phyloP scores from a whole-genome alignment of 2,888 invertebrate genomes.

The Sinopyrophorus schimmeli region DNA sequence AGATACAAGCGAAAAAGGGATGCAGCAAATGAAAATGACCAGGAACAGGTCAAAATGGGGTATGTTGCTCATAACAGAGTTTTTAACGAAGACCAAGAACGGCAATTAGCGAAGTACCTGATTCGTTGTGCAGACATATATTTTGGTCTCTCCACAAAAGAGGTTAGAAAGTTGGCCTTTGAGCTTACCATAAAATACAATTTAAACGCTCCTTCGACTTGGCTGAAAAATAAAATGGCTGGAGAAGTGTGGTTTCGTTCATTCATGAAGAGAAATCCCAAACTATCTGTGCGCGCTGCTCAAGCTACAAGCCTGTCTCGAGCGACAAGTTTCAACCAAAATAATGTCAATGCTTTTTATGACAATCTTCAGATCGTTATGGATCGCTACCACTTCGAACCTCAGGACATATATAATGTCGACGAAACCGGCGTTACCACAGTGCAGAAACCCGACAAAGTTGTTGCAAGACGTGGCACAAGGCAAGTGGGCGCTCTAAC shows the following conservation, averaged over 20 bases:
- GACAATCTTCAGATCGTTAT: too few relatives aligned
- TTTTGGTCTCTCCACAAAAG: conserved; percentile 7
- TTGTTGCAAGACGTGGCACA: conserved; percentile 46
- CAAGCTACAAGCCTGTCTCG: conserved; percentile 42
- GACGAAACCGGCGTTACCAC: conserved; percentile 50
- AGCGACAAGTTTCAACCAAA: conserved; percentile 39
- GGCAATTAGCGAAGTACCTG: conserved; percentile 5
- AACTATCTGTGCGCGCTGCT: conserved; percentile 37
- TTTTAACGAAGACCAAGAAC: conserved; percentile 11
- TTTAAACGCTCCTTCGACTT: conserved; percentile 2
- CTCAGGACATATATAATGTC: conserved; percentile 47
- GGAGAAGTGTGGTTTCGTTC: conserved; percentile 6
- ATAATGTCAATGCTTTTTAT: too few relatives aligned
- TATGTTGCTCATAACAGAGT: conserved; percentile 7
- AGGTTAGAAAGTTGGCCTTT: conserved; percentile 5
- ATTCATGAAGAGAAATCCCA: neutral
- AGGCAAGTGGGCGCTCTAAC: conserved; percentile 49
- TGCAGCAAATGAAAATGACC: neutral
- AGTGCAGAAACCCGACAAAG: conserved; percentile 47
- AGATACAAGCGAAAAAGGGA: conserved; percentile 5
- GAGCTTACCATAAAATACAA: conserved; percentile 1
- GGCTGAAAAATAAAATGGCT: conserved; percentile 7
- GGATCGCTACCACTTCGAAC: conserved; percentile 33
- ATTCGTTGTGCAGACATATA: conserved; percentile 6
- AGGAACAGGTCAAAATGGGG: conserved; percentile 1